Conservation (phyloP, 2,113 vertebrate genomes). For the Trichechus manatus region DNA sequence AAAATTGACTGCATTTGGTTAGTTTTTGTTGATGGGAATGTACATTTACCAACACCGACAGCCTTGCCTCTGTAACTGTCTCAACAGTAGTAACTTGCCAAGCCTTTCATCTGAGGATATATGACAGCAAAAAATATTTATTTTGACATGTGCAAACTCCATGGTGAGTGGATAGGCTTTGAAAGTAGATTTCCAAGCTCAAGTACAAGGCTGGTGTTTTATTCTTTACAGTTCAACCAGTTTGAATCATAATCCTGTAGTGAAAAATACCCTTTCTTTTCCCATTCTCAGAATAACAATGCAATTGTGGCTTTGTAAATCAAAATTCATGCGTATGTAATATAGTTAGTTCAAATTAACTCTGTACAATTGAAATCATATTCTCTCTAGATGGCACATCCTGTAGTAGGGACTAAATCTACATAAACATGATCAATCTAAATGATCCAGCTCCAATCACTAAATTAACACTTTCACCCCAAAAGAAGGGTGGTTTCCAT, state of each 20-base stretch:
- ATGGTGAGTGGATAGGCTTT: background rate
- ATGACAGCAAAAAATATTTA: background rate
- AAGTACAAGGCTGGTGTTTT: background rate
- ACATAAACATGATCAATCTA: background rate
- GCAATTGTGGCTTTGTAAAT: background rate
- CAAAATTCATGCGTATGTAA: background rate
- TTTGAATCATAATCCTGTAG: background rate
- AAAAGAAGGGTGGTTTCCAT: background rate
- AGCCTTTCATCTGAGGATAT: background rate
- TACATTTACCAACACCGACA: background rate
- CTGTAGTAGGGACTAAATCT: background rate
- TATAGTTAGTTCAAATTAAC: background rate
- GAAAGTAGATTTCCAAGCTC: background rate
- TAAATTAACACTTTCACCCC: slow-evolving; percentile 3
- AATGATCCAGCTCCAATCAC: background rate
- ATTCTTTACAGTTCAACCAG: background rate
- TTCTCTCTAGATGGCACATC: background rate
- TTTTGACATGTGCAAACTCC: background rate
- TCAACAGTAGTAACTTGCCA: background rate
- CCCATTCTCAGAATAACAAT: slow-evolving; percentile 1
- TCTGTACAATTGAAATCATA: slow-evolving; percentile 17
- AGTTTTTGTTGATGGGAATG: background rate
- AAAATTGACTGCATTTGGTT: background rate
- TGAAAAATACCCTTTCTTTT: background rate
- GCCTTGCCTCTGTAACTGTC: background rate